Evolutionary conservation across 2,113 vertebrate genomes (phyloP).

Genomic region (Phalacrocorax aristotelis): DNA sequence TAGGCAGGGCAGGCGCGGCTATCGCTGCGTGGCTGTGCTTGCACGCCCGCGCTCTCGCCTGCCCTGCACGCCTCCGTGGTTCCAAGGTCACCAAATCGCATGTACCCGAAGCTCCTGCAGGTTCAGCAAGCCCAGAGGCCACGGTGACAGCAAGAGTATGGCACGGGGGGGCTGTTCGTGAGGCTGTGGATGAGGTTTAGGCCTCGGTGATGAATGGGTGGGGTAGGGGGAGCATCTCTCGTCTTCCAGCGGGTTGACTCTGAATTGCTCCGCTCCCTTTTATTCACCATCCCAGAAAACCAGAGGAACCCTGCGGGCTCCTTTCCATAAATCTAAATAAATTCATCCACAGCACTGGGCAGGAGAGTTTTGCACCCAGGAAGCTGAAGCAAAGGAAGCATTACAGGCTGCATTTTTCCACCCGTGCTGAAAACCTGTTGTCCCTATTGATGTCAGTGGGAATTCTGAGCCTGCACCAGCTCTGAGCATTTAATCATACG

Average conservation of each 20-base stretch:
- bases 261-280: neutral
- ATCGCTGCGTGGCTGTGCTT: rapidly evolving
- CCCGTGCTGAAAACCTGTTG: neutral
- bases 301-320: neutral
- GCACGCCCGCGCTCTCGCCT: neutral
- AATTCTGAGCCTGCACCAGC: neutral
- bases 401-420: neutral
- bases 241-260: neutral
- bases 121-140: neutral
- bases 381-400: neutral
- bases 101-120: neutral
- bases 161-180: neutral
- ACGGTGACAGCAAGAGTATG: rapidly evolving
- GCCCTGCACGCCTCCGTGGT: rapidly evolving
- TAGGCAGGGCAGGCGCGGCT: rapidly evolving
- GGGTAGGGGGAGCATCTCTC: neutral
- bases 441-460: neutral
- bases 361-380: neutral
- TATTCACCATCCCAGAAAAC: neutral
- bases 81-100: neutral
- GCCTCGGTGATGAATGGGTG: neutral
- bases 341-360: neutral
- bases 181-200: rapidly evolving
- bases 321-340: neutral
- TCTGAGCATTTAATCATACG: neutral